Percentiles rank a stretch among this genome's conserved stretches.
Evolutionary conservation across 2,797 vertebrate genomes (phyloP).

Genomic region (Bradypodion pumilum): DNA sequence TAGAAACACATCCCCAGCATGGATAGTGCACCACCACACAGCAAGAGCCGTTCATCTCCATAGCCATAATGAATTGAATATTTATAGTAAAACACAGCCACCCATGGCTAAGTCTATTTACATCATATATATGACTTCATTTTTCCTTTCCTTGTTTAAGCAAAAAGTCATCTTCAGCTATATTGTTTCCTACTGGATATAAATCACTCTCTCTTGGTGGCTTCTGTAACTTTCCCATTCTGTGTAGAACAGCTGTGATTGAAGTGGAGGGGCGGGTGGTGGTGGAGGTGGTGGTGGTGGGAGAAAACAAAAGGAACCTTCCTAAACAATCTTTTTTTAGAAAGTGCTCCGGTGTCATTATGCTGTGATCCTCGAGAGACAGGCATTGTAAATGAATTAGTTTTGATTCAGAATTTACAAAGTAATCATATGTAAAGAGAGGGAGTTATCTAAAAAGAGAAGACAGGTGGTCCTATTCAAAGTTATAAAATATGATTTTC

Average conservation of each 20-base stretch:
- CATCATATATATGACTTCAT: slow-evolving; percentile 74
- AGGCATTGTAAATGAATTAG: slow-evolving; percentile 72
- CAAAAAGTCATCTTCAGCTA: slow-evolving; percentile 73
- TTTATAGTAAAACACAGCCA: slow-evolving; percentile 69
- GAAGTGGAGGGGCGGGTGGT: slow-evolving; percentile 67
- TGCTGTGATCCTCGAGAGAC: slow-evolving; percentile 72
- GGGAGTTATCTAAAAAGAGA: slow-evolving; percentile 55
- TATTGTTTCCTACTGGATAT: slow-evolving; percentile 69
- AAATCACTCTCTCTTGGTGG: slow-evolving; percentile 74
- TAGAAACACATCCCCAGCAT: slow-evolving; percentile 52
- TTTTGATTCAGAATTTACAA: slow-evolving; percentile 72
- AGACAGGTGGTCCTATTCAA: slow-evolving; percentile 66
- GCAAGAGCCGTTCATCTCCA: slow-evolving; percentile 61
- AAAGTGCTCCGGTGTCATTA: slow-evolving; percentile 73
- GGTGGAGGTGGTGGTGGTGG: too few species aligned
- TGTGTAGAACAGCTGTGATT: slow-evolving; percentile 72
- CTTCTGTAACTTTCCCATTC: slow-evolving; percentile 67
- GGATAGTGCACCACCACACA: slow-evolving; percentile 48
- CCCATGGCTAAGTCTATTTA: slow-evolving; percentile 69
- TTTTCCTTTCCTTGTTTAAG: slow-evolving; percentile 73
- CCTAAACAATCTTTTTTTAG: slow-evolving; percentile 56
- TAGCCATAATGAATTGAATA: slow-evolving; percentile 64
- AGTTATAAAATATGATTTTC: slow-evolving; percentile 77
- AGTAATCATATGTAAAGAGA: slow-evolving; percentile 65
- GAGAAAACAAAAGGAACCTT: slow-evolving; percentile 39